phyloP scores from a whole-genome alignment of 2,888 invertebrate species.

The Noctua pronuba region DNA sequence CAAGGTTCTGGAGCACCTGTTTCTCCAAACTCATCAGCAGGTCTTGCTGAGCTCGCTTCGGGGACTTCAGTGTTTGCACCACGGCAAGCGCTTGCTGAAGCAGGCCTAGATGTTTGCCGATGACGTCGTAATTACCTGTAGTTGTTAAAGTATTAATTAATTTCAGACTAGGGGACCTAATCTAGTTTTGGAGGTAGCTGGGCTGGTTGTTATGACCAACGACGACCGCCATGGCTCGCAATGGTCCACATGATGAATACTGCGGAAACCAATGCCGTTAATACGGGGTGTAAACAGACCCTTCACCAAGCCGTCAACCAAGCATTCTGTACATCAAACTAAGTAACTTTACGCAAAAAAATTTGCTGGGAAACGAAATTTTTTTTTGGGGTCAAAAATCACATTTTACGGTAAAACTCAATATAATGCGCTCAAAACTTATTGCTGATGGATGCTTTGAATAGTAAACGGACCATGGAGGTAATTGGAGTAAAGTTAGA shows the following conservation, averaged over 20 bases:
- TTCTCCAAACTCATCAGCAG: constrained; percentile 91
- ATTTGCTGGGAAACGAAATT: too few species aligned
- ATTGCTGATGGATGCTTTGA: too few species aligned
- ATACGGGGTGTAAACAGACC: too few species aligned
- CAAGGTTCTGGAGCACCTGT: constrained; percentile 90
- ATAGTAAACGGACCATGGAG: too few species aligned
- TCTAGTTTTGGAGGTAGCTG: not conserved
- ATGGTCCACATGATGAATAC: not conserved
- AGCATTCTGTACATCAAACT: too few species aligned
- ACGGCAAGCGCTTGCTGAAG: constrained; percentile 87
- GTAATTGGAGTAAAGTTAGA: too few species aligned
- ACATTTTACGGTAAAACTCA: too few species aligned
- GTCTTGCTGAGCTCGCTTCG: constrained; percentile 89
- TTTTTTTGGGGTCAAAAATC: too few species aligned
- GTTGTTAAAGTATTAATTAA: not conserved
- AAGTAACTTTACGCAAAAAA: too few species aligned
- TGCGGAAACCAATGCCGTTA: not conserved
- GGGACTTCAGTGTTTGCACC: constrained; percentile 91
- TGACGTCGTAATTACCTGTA: constrained; percentile 85
- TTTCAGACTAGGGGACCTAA: not conserved
- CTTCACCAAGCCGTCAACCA: too few species aligned
- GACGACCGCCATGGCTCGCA: not conserved
- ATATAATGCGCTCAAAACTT: too few species aligned
- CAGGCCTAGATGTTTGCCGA: constrained; percentile 81
- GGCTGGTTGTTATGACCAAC: not conserved